These are phyloP conservation scores for Eumerus sabulonum DNA, from an alignment of 2,888 invertebrate species.

Conservation along the genomic window DNA sequence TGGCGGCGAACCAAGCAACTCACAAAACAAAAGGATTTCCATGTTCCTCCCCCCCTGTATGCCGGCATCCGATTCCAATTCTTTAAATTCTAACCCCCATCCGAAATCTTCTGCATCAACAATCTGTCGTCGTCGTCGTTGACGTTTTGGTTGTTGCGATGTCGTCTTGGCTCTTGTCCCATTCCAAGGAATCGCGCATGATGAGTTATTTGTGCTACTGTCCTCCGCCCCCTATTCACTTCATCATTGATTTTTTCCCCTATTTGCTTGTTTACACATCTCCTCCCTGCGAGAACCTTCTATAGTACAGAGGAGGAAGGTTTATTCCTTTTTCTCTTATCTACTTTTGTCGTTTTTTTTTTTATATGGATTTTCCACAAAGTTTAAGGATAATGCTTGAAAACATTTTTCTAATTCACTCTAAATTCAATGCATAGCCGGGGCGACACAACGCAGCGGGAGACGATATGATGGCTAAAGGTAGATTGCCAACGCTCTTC, in stretches of 20 bases:
- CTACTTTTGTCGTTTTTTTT: slow-evolving; percentile 33
- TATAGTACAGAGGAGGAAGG: too few species aligned
- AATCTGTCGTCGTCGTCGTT: slow-evolving; percentile 37
- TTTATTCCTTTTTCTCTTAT: neutral
- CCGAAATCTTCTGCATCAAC: slow-evolving; percentile 18
- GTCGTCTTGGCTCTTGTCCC: slow-evolving; percentile 12
- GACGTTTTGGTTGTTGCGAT: neutral
- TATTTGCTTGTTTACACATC: slow-evolving; percentile 25
- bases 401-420: slow-evolving; percentile 47
- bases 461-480: slow-evolving; percentile 5
- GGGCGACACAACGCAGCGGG: slow-evolving; percentile 4
- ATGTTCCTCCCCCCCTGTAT: slow-evolving; percentile 6
- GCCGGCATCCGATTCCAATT: neutral
- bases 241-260: slow-evolving; percentile 51
- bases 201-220: slow-evolving; percentile 57
- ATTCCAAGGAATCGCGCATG: slow-evolving; percentile 48
- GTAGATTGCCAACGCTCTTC: neutral
- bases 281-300: neutral
- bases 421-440: slow-evolving; percentile 48
- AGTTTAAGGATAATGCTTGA: slow-evolving; percentile 54
- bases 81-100: neutral
- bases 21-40: slow-evolving; percentile 62
- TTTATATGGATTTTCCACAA: slow-evolving; percentile 27
- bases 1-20: slow-evolving; percentile 54
- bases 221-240: slow-evolving; percentile 36